Conservation (phyloP, 2,888 invertebrate genomes). For the Psylliodes chrysocephalus region DNA sequence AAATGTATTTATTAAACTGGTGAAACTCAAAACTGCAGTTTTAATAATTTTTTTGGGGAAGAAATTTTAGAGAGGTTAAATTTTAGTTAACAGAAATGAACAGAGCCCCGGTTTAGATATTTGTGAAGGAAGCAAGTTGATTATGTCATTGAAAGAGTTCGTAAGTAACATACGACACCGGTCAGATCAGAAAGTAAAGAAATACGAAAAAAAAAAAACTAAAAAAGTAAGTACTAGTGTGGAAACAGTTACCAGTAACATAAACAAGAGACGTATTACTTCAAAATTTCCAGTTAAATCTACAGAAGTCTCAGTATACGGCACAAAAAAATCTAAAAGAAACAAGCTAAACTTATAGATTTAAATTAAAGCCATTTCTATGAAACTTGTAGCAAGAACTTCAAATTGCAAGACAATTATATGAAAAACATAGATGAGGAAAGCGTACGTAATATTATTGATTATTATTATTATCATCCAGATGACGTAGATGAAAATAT, state of each 20-base stretch:
- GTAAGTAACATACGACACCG: conserved; percentile 8
- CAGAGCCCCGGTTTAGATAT: neutral
- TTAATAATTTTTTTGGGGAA: neutral
- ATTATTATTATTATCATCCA: conserved; percentile 21
- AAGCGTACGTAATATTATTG: neutral
- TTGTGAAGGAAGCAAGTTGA: neutral
- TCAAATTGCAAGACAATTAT: conserved; percentile 3
- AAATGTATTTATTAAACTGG: neutral
- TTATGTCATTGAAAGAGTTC: conserved; percentile 2
- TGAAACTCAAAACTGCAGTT: neutral
- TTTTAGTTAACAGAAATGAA: neutral
- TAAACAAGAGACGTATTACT: too few relatives aligned
- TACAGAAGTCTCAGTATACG: too few relatives aligned
- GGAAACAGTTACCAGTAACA: too few relatives aligned
- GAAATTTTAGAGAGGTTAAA: neutral
- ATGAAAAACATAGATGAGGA: neutral
- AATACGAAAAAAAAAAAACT: too few relatives aligned
- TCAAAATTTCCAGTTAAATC: too few relatives aligned
- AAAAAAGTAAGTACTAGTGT: too few relatives aligned
- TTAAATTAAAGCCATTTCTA: neutral
- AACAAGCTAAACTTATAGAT: too few relatives aligned
- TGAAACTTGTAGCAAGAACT: neutral
- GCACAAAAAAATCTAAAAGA: too few relatives aligned
- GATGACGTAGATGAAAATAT: neutral
- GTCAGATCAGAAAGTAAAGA: neutral